phyloP scores from a whole-genome alignment of 2,113 vertebrate genomes.

The Etia nguti region DNA sequence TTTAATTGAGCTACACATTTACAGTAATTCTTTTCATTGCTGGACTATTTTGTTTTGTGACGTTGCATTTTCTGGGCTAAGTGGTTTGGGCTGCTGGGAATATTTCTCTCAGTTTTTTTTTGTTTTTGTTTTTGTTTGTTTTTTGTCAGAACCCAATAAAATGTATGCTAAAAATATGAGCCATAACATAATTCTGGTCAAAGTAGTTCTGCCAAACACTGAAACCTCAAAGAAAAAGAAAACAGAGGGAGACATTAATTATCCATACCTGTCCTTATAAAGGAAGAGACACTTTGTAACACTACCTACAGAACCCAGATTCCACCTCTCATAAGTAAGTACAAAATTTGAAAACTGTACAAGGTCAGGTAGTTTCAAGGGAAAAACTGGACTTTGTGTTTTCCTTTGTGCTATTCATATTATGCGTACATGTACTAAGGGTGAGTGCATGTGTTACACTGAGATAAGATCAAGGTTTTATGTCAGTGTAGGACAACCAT shows the following conservation, averaged over 20 bases:
- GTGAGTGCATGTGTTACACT: rapidly evolving
- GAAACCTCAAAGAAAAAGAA: neutral
- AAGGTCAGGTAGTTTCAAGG: neutral
- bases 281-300: neutral
- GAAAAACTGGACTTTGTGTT: neutral
- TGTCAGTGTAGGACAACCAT: neutral
- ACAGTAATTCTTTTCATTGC: neutral
- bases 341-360: rapidly evolving
- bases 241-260: neutral
- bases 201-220: neutral
- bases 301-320: neutral
- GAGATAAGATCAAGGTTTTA: neutral
- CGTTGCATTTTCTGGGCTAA: neutral
- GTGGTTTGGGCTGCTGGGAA: neutral
- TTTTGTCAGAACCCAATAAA: neutral
- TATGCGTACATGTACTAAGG: neutral
- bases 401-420: neutral
- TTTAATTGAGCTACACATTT: rapidly evolving
- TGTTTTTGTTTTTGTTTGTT: neutral
- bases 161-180: neutral
- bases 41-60: rapidly evolving
- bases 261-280: neutral
- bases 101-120: neutral
- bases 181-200: neutral
- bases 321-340: neutral